A percentile compares a stretch with the other conserved stretches of the same genome.
Conservation (phyloP, 2,797 vertebrate genomes). For the Ambastaia sidthimunki region DNA sequence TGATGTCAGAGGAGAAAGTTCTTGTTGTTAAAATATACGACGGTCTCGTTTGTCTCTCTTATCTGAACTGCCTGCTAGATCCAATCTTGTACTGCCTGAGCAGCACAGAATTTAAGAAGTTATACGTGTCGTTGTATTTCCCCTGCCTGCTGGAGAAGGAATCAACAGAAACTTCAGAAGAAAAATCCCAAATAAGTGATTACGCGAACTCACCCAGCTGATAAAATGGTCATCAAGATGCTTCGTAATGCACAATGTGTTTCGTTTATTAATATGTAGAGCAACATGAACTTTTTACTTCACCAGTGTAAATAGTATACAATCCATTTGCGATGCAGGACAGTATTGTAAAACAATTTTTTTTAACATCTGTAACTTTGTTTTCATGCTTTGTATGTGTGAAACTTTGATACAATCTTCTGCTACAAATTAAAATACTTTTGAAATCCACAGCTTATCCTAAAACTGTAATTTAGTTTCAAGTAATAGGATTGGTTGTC, state of each 20-base stretch:
- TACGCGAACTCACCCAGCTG: background rate
- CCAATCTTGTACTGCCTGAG: slow-evolving; percentile 80
- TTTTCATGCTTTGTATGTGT: background rate
- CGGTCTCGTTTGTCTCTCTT: slow-evolving; percentile 77
- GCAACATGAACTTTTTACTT: background rate
- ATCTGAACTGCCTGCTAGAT: slow-evolving; percentile 77
- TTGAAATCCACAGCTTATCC: background rate
- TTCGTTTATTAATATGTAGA: background rate
- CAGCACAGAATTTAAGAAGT: slow-evolving; percentile 76
- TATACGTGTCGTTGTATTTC: slow-evolving; percentile 73
- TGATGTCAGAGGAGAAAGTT: background rate
- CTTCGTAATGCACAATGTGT: background rate
- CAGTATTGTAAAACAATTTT: background rate
- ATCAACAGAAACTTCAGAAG: slow-evolving; percentile 27
- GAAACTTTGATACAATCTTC: background rate
- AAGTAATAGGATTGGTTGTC: background rate
- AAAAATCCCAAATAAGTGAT: slow-evolving; percentile 21
- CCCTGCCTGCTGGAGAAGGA: slow-evolving; percentile 61
- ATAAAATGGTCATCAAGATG: background rate
- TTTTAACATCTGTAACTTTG: background rate
- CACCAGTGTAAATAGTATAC: background rate
- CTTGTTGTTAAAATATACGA: slow-evolving; percentile 66
- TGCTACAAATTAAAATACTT: background rate
- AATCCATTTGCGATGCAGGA: background rate
- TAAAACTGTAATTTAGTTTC: background rate